Evolutionary conservation across 23 tunicate species (phyloP).

Genomic region (Trididemnum miniatum): DNA sequence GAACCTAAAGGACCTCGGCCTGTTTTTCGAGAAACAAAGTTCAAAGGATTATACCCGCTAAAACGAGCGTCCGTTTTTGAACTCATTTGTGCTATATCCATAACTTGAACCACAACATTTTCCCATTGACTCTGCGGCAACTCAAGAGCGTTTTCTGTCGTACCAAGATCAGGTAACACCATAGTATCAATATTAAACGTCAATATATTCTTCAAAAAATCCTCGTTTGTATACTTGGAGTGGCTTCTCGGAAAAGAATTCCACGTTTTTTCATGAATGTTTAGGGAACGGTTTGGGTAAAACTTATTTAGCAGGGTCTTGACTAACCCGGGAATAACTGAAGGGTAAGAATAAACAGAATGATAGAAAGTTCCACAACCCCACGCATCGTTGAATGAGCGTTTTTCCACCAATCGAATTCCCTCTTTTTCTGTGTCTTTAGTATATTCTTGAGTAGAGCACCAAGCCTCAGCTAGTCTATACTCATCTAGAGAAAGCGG

Average conservation of each 20-base stretch:
- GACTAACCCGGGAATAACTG: slow-evolving; percentile 43
- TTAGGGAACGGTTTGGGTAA: slow-evolving; percentile 45
- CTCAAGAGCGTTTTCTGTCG: slow-evolving; percentile 49
- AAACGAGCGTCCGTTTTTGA: slow-evolving; percentile 7
- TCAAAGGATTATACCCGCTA: slow-evolving; percentile 20
- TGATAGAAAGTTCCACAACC: slow-evolving; percentile 52
- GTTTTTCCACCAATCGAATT: slow-evolving; percentile 41
- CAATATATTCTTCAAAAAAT: slow-evolving; percentile 34
- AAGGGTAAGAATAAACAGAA: slow-evolving; percentile 35
- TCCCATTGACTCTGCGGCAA: slow-evolving; percentile 35
- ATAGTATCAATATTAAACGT: slow-evolving; percentile 35
- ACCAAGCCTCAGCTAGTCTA: slow-evolving; percentile 51
- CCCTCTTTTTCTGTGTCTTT: slow-evolving; percentile 59
- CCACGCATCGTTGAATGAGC: slow-evolving; percentile 36
- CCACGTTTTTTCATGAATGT: slow-evolving; percentile 60
- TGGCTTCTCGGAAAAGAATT: slow-evolving; percentile 51
- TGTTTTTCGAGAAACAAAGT: background rate
- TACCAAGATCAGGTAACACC: slow-evolving; percentile 53
- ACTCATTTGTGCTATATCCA: background rate
- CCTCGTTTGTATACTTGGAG: slow-evolving; percentile 33
- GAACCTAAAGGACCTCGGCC: slow-evolving; percentile 48
- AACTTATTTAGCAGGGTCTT: slow-evolving; percentile 5
- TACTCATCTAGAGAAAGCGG: slow-evolving; percentile 74
- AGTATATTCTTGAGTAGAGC: slow-evolving; percentile 46
- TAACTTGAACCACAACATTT: slow-evolving; percentile 25